Evolutionary conservation across 2,888 invertebrate species (phyloP), one percentile per base, ranked within the genome.

Genomic region (Rhagophthalmus giganteus): DNA sequence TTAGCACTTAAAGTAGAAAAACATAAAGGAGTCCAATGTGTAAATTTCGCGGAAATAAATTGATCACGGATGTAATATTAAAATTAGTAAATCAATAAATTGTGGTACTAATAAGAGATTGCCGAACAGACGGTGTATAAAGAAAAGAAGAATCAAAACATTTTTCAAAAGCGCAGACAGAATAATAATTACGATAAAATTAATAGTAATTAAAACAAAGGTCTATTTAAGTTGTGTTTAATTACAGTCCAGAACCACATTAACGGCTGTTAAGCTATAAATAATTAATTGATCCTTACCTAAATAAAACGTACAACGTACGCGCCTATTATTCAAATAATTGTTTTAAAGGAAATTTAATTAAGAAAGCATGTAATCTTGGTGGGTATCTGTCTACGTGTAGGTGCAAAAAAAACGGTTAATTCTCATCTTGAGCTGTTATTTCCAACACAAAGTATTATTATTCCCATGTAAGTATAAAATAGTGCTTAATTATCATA

Each of bases 401-500:
- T 34, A 25, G 16, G 14, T 20, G 27, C 34, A 44, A 25, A 14
- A n/a, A n/a, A 16, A 27, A 14, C 27, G 20, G 16, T 44, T 26
- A 13, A 7, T 25, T 4, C 33, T 41, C 12, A 28, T 30, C 30
- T 28, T 44, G 27, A 20, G 27, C 16, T 35, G 12, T 16, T 38
- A 28, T 41, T 41, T 41, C 14, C 28, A 25, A 24, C 13, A 38
- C 16, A 47, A 49, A 37, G 48, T 27, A 24, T 47, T 39, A 39
- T 47, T 39, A 39, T 31, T 35, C 38, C 47, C 48, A 41, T 41
- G 34, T 40, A 40, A 33, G 40, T 27, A 27, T 37, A 50, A 57
- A 60, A 58, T 34, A 14, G 49, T 48, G 55, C 46, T 41, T 53
- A 59, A 61, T 61, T 57, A 59, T 57, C 57, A 49, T 57, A 49